Evolutionary conservation across 1,140 invertebrate species (phyloP).

Genomic region (Drosophila azteca): DNA sequence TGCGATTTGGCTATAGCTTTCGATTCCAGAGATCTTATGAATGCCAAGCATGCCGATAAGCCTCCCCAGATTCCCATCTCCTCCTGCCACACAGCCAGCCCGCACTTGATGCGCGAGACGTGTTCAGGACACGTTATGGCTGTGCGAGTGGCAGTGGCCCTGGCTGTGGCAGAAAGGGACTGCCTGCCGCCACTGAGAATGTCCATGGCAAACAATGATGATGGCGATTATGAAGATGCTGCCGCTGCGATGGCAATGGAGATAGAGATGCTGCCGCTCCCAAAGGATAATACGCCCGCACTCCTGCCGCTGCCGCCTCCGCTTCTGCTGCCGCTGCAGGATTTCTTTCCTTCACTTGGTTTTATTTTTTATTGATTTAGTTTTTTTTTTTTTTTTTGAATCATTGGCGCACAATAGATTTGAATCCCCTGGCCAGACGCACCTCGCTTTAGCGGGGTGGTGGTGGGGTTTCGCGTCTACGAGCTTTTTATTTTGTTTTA

Average conservation of each 20-base stretch:
- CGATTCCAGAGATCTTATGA: constrained; percentile 75
- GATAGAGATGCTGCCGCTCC: constrained; percentile 37
- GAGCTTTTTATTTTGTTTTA: too few species aligned
- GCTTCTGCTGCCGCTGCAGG: constrained; percentile 13
- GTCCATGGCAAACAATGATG: constrained; percentile 62
- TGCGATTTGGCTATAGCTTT: constrained; percentile 58
- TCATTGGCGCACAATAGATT: too few species aligned
- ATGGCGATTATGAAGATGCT: constrained; percentile 74
- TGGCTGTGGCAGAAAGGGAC: constrained; percentile 1
- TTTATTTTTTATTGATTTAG: constrained; percentile 47
- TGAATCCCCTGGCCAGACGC: too few species aligned
- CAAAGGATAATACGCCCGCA: constrained; percentile 58
- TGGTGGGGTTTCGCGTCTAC: too few species aligned
- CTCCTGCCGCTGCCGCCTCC: constrained; percentile 18
- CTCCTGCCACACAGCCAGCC: not conserved
- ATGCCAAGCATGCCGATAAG: constrained; percentile 77
- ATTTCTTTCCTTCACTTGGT: constrained; percentile 6
- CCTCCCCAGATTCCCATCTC: constrained; percentile 2
- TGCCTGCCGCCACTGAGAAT: constrained; percentile 18
- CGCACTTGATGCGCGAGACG: constrained; percentile 56
- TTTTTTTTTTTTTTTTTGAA: too few species aligned
- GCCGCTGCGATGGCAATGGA: constrained; percentile 16
- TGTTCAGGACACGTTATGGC: constrained; percentile 68
- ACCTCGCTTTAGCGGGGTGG: too few species aligned
- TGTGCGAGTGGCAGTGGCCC: too few species aligned